Conservation (phyloP, 2,113 vertebrate species). For the Tinamus guttatus region DNA sequence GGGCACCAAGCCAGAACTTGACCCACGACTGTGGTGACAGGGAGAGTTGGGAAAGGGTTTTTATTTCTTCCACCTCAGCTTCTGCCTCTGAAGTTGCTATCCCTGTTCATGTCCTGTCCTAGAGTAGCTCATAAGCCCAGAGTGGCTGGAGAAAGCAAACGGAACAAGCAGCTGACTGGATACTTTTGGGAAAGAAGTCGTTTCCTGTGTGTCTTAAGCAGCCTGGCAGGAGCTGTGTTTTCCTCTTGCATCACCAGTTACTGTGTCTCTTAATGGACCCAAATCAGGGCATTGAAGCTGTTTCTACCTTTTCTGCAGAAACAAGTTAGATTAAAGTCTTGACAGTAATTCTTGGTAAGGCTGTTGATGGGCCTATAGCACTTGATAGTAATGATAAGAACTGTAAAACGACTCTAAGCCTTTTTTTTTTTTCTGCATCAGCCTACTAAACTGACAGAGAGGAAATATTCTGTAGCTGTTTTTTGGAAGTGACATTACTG, state of each 20-base stretch:
- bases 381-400: background rate
- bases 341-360: background rate
- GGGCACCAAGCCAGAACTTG: background rate
- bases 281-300: background rate
- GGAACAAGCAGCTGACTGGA: rapidly evolving
- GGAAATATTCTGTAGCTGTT: constrained; percentile 15
- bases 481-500: constrained; percentile 20
- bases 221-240: background rate
- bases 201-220: background rate
- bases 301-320: background rate
- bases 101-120: background rate
- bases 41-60: background rate
- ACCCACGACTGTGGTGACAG: background rate
- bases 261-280: background rate
- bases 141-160: background rate
- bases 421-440: background rate
- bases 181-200: rapidly evolving
- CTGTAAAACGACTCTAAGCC: constrained; percentile 17
- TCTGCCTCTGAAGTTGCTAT: rapidly evolving
- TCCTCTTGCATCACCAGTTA: background rate
- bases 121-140: background rate
- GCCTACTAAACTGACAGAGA: background rate
- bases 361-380: background rate
- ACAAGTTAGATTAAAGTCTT: background rate
- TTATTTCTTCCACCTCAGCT: background rate